Conservation (phyloP, 2,888 invertebrate genomes). For the Craniophora ligustri region DNA sequence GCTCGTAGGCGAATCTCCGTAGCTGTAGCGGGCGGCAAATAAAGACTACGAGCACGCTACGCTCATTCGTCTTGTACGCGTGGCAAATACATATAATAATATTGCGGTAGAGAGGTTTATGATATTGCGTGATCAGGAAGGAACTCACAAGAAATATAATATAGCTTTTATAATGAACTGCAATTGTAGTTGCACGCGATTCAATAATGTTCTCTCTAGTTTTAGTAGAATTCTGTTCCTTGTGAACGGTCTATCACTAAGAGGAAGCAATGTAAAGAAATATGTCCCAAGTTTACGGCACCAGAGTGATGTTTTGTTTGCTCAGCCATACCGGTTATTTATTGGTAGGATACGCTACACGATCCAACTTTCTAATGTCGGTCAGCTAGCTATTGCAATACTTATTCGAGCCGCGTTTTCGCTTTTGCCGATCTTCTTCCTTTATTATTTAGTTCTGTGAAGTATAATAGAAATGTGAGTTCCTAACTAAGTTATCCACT, state of each 20-base stretch:
- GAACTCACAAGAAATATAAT: background rate
- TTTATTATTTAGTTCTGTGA: background rate
- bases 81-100: conserved; percentile 13
- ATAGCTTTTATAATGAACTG: background rate
- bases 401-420: conserved; percentile 9
- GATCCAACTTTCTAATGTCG: conserved; percentile 32
- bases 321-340: conserved; percentile 49
- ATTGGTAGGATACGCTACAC: conserved; percentile 25
- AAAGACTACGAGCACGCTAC: conserved; percentile 35
- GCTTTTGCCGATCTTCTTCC: background rate
- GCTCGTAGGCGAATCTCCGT: conserved; percentile 34
- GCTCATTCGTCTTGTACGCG: conserved; percentile 6
- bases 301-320: conserved; percentile 52
- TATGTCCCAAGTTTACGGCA: conserved; percentile 38
- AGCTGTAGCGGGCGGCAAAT: conserved; percentile 31
- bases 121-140: conserved; percentile 18
- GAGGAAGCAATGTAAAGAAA: conserved; percentile 32
- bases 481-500: too few relatives aligned
- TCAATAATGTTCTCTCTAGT: background rate
- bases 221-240: background rate
- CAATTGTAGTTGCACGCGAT: background rate
- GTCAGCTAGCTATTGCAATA: conserved; percentile 31
- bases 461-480: background rate
- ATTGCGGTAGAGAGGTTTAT: conserved; percentile 21
- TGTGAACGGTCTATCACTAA: conserved; percentile 12